Evolutionary conservation across 2,888 invertebrate genomes (phyloP), one percentile per base, ranked within the genome.

Genomic region (Aleiodes leptofemur): DNA sequence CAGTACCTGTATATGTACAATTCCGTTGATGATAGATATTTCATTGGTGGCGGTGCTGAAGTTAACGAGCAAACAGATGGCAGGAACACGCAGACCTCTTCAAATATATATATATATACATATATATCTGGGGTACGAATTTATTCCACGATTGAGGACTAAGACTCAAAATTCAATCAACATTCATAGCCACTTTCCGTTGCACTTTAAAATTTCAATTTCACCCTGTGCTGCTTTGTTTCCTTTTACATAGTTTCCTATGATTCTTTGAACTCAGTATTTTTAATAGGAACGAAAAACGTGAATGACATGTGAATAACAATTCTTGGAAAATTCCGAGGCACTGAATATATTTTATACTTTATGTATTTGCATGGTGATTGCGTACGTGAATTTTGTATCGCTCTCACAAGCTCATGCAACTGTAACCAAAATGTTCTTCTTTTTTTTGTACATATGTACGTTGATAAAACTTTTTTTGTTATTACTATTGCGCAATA

Each of bases 61-160:
- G 56, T 77, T 78, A 77, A 77, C 75, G 76, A 77, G 75, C 73
- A 55, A 56, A 74, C 76, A 74, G 77, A 74, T 75, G 76, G 56
- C 59, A 66, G 48, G 38, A 69, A 74, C 74, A 77, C 66, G 61
- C 69, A 76, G 71, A 66, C 34, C 68, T 51, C 48, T 34, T 14
- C 59, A 23, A 66, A 31, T 13, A 51, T n/a, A 72, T 69, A 11
- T 34, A 50, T 48, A 66, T 57, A 56, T 59, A 23, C 23, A 71
- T 69, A 55, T 51, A 53, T 23, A 53, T 53, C 61, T 61, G 61
- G 72, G 55, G 69, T 74, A 34, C 69, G 69, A 74, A 74, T 74
- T 74, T 23, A 64, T 43, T 16, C 57, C 38, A 38, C 4, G 34
- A 29, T 23, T 53, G 56, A n/a, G 13, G 29, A 14, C 50, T 68